Base-by-base conservation (phyloP, 2,797 vertebrate species). In the Cetoscarus ocellatus region DNA sequence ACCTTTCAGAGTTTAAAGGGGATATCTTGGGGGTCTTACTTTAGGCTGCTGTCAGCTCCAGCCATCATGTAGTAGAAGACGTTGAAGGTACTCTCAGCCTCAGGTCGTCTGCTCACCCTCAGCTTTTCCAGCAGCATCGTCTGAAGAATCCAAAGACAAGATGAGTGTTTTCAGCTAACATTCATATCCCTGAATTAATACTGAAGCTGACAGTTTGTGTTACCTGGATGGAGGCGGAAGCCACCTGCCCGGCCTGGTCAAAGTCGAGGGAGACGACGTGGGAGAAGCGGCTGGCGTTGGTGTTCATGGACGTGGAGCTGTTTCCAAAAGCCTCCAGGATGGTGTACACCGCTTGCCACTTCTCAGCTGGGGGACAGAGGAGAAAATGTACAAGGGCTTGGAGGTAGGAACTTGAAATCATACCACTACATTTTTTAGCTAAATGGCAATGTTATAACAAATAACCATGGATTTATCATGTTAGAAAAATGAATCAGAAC, bases 261-360 rank as follows among this genome's bases (percentile, higher is more conserved):
- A 99, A 99, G 87, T 99, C 98, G 67, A 99, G 93, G 8, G 98
- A 99, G 86, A 98, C 93, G 1, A 99, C 96, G 82, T 99, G 97
- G 3, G 97, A 98, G 91, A 99, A 98, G 80, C 96, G 97, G 1
- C 97, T 98, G 80, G 96, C 97, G 0, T 96, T 99, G 81, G 93
- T 42, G 1, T 98, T 99, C 95, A 98, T 95, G 73, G 94, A 67
- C 0, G 97, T 98, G 79, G 95, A 86, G 84, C 96, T 96, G 92
- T 98, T 98, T 43, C 98, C 98, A 79, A 99, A 99, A 70, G 97
- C 97, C 87, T 99, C 98, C 88, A 99, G 91, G 87, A 99, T 90
- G 64, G 96, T 98, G 91, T 96, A 96, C 35, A 99, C 96, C 0
- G 98, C 98, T 92, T 99, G 98, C 97, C 98, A 98, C 85, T 98